Evolutionary conservation across 2,113 vertebrate species (phyloP), one percentile per base, ranked within the genome.

Genomic region (Mionectes macconnelli): DNA sequence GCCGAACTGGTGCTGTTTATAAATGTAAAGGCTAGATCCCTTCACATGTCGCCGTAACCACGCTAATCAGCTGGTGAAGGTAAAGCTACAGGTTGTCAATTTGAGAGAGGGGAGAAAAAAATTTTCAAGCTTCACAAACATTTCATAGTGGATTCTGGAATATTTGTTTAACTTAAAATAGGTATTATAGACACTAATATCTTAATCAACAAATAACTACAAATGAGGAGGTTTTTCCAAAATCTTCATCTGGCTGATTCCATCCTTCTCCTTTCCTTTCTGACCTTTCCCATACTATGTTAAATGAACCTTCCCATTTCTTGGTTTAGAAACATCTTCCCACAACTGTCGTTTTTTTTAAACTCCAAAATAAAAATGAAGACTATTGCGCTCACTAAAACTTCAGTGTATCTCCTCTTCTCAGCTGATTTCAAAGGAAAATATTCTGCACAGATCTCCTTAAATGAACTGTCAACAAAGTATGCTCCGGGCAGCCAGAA

Each of bases 381-480:
- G 64, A 23, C 42, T 62, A 21, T 18, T 88, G 81, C 31, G 84
- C 75, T 80, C 59, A 62, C 77, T 97, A 80, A 93, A 90, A 81
- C 60, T 90, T 64, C 81, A 95, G 39, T 4, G 14, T 83, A 91
- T 90, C 89, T 94, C 42, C 60, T 82, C 79, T 86, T 82, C 87
- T 91, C 72, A 84, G 88, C 37, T 76, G 57, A 91, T 94, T 89
- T 95, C 63, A 95, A 96, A 95, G 85, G 66, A 93, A 94, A 96
- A 95, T 95, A 94, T 77, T 92, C 72, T 56, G 47, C 4, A 6
- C 55, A 88, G 86, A 96, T 95, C 83, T 94, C 94, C 96, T 97
- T 94, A 96, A 97, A 94, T 96, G 90, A 97, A 96, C 96, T 94
- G 76, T 96, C 96, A 97, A 92, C 88, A 95, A 92, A 96, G 37